These are phyloP conservation scores for Channa striata DNA, from an alignment of 2,797 vertebrate species.

Conservation along the genomic window DNA sequence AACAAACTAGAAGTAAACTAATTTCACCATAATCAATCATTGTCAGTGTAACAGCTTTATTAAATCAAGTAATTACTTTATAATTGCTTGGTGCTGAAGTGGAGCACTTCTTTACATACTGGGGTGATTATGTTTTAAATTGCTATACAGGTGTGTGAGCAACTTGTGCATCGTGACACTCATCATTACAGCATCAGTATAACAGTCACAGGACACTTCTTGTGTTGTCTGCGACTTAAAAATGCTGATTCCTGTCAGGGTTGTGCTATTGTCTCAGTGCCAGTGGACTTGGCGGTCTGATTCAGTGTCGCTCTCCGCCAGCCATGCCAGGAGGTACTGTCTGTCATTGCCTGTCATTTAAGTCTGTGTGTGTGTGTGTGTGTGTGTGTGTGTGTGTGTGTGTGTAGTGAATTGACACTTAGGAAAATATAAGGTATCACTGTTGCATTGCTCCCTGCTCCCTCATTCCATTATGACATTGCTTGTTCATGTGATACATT, in stretches of 20 bases:
- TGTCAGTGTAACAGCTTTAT: constrained; percentile 58
- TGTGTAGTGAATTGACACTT: constrained; percentile 31
- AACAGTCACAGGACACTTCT: background rate
- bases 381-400: background rate
- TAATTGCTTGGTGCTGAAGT: constrained; percentile 64
- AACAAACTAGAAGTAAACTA: constrained; percentile 49
- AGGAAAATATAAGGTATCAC: constrained; percentile 51
- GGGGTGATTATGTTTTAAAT: constrained; percentile 52
- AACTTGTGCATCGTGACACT: constrained; percentile 14
- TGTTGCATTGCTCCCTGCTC: constrained; percentile 27
- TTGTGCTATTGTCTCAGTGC: constrained; percentile 3
- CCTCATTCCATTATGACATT: constrained; percentile 36
- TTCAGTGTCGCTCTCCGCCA: constrained; percentile 13
- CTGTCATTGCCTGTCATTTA: constrained; percentile 46
- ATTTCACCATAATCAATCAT: constrained; percentile 58
- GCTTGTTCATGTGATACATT: constrained; percentile 58
- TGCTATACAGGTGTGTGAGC: constrained; percentile 41
- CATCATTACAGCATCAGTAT: background rate
- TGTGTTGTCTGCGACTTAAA: constrained; percentile 13
- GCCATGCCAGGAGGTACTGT: constrained; percentile 37
- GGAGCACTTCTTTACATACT: constrained; percentile 48
- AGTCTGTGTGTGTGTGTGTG: background rate
- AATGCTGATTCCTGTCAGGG: constrained; percentile 23
- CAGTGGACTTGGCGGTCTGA: constrained; percentile 5
- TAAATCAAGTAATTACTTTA: constrained; percentile 65